Evolutionary conservation across 2,113 vertebrate species (phyloP).

Genomic region (Glaucidium brasilianum): DNA sequence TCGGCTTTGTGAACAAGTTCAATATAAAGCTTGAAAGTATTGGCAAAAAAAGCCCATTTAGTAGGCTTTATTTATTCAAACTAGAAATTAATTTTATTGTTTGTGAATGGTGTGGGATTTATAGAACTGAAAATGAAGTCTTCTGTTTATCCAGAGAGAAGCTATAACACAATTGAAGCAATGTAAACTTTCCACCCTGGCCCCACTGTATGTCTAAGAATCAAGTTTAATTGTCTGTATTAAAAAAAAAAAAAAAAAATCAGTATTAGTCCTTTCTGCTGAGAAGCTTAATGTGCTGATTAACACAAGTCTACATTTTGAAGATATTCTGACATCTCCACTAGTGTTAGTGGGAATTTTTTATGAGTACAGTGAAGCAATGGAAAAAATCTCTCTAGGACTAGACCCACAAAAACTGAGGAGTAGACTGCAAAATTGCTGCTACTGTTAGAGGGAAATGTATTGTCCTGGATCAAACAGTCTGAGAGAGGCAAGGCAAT

Average conservation of each 20-base stretch:
- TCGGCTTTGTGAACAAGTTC: neutral
- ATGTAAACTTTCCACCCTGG: neutral
- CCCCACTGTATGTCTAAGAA: neutral
- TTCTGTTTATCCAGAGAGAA: slow-evolving; percentile 32
- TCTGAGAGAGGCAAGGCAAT: neutral
- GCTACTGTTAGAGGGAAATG: neutral
- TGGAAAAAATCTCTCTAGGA: neutral
- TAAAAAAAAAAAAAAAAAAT: neutral
- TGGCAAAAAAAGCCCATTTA: slow-evolving; percentile 31
- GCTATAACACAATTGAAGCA: slow-evolving; percentile 5
- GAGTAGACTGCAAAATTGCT: neutral
- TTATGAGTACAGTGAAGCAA: neutral
- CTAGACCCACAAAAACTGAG: neutral
- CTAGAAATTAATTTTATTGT: slow-evolving; percentile 43
- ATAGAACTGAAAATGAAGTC: slow-evolving; percentile 26
- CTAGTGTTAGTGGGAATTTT: neutral
- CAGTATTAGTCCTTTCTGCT: slow-evolving; percentile 24
- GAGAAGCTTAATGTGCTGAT: neutral
- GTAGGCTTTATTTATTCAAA: slow-evolving; percentile 39
- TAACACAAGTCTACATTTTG: neutral
- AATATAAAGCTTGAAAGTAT: neutral
- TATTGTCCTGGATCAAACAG: neutral
- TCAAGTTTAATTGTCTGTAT: slow-evolving; percentile 7
- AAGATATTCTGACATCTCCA: neutral
- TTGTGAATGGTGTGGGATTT: slow-evolving; percentile 5